These are phyloP conservation scores for Dreissena polymorpha DNA, from an alignment of 1,140 invertebrate species.

Conservation along the genomic window DNA sequence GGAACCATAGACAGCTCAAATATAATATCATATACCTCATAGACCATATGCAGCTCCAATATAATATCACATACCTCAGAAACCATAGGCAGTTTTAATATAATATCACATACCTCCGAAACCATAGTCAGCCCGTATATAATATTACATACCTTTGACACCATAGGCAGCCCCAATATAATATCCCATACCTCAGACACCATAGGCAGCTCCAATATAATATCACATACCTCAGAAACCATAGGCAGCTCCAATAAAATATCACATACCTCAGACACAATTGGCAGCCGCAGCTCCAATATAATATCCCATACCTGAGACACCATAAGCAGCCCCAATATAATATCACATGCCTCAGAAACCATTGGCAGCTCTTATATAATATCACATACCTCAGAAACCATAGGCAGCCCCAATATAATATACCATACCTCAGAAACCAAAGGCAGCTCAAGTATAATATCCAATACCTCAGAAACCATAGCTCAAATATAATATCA, in stretches of 20 bases:
- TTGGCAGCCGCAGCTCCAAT: too few relatives aligned
- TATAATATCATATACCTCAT: conserved; percentile 58
- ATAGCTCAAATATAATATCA: conserved; percentile 52
- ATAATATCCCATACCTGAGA: conserved; percentile 60
- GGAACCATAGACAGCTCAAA: conserved; percentile 70
- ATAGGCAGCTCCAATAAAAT: conserved; percentile 65
- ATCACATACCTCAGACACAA: conserved; percentile 65
- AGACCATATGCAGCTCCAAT: conserved; percentile 69
- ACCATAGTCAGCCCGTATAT: conserved; percentile 69
- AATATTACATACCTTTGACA: conserved; percentile 61
- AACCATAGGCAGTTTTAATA: conserved; percentile 67
- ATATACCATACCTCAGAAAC: conserved; percentile 67
- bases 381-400: conserved; percentile 61
- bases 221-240: conserved; percentile 63
- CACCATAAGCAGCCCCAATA: conserved; percentile 69
- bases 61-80: conserved; percentile 60
- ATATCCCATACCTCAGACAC: conserved; percentile 62
- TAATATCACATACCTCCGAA: conserved; percentile 60
- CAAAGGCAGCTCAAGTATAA: conserved; percentile 66
- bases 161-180: conserved; percentile 67
- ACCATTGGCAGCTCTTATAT: conserved; percentile 69
- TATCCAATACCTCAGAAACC: conserved; percentile 63
- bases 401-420: conserved; percentile 62
- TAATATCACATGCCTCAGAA: conserved; percentile 59
- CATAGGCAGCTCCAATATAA: conserved; percentile 66